Evolutionary conservation across 2,888 invertebrate species (phyloP), one percentile per base, ranked within the genome.

Genomic region (Ischnus inquisitorius): DNA sequence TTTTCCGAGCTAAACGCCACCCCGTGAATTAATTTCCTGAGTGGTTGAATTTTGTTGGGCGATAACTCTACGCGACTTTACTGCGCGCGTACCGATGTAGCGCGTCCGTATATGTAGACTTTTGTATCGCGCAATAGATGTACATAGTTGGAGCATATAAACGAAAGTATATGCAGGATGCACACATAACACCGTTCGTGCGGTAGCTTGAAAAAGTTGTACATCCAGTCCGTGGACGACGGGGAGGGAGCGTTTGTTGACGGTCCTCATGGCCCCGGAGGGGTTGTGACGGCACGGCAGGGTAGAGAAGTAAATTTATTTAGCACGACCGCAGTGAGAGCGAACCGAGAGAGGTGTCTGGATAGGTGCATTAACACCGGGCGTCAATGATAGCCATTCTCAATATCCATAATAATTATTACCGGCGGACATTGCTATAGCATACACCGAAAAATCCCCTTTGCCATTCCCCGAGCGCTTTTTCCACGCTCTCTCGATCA

Each of bases 371-470:
- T 90, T 89, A 92, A 91, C 90, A 89, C 88, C 88, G 86, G 82
- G 87, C 88, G 89, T 90, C 91, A 89, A 90, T 90, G 90, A 92
- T 91, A 88, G 88, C 90, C 89, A 90, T 89, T 91, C 91, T 91
- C 91, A 88, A 92, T 92, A 91, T 92, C 90, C 90, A 91, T 91
- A 92, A 92, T 92, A 91, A 91, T 92, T 89, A 89, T 89, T 90
- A 89, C 88, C 83, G 85, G 67, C 71, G 71, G 65, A 71, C 82
- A 85, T 82, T 60, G 57, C 57, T 60, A 60, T 14, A 25, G 25
- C 28, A 22, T 22, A 86, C 84, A 79, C 82, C 88, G 48, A 68
- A 82, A 74, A 84, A n/a, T 69, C 72, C 65, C 41, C 67, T 62
- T 39, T 60, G 69, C 16, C 57, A 16, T 39, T 41, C 46, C 22